phyloP scores from a whole-genome alignment of 2,797 vertebrate species.

The Hozukius guyotensis region DNA sequence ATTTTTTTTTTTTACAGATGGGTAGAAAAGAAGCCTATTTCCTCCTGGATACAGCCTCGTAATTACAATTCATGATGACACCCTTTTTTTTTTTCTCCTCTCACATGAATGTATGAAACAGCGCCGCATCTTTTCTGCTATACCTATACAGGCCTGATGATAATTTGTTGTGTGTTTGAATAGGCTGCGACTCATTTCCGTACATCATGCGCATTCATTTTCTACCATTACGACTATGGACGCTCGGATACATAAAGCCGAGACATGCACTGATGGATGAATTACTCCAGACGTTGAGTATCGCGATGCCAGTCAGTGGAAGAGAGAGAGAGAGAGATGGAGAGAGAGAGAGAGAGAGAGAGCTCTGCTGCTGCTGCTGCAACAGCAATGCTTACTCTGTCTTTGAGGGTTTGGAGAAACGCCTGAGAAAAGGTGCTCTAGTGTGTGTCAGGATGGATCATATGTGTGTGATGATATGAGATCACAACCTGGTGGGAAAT shows the following conservation, averaged over 20 bases:
- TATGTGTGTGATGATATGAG: not conserved
- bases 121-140: conserved; percentile 35
- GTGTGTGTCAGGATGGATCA: not conserved
- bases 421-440: not conserved
- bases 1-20: not conserved
- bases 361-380: conserved; percentile 29
- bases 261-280: conserved; percentile 49
- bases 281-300: conserved; percentile 29
- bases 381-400: not conserved
- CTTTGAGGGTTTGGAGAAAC: not conserved
- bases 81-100: conserved; percentile 28
- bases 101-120: conserved; percentile 34
- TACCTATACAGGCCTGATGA: conserved; percentile 5
- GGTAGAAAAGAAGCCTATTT: conserved; percentile 20
- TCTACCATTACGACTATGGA: conserved; percentile 39
- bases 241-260: conserved; percentile 16
- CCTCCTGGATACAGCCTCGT: conserved; percentile 47
- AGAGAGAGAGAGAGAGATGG: not conserved
- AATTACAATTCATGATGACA: conserved; percentile 73
- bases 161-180: conserved; percentile 13
- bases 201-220: conserved; percentile 69
- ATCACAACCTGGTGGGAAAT: not conserved
- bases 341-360: not conserved
- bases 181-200: conserved; percentile 57
- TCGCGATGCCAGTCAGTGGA: conserved; percentile 39